Evolutionary conservation across 30 jellyfish, hydroid and myxozoan species (phyloP), one percentile per base, ranked within the genome.

Genomic region (Cassiopea xamachana): DNA sequence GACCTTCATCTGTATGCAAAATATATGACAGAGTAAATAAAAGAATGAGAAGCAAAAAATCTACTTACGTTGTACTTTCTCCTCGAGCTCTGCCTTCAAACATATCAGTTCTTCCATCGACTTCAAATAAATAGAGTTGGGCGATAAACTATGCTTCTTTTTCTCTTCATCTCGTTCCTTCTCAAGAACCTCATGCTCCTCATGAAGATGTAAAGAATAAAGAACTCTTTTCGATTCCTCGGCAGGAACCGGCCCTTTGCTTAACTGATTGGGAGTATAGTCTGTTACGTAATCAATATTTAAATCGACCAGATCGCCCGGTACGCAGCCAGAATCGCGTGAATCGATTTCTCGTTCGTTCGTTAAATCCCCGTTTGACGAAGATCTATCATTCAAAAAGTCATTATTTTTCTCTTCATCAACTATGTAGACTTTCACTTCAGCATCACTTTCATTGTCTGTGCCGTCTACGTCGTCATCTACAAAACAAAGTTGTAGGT

Each of bases 251-350:
- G 94, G 91, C 48, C 86, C 97, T 16, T 60, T 51, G 17, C 86
- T 60, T 43, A 85, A 74, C 84, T 79, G 92, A 48, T 81, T 79
- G 1, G 90, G 93, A 27, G 91, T 75, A 77, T 48, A 74, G 82
- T 91, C 97, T 70, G 97, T 91, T 9, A 91, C 97, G 76, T 85
- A 85, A 50, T 91, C 97, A 17, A 91, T 91, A 78, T 85, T 91
- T 45, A 91, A 67, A 78, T 91, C 97, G 17, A 87, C 94, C 1
- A 91, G 71, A 79, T 91, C 97, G 18, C 97, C 97, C 2, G 97
- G 97, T 16, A 91, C 94, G 75, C 93, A 91, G n/a, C 97, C 97
- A 49, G 94, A 84, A 72, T 91, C 97, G 64, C 94, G 61, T 10
- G 97, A 91, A 71, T 91, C 97, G 46, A 91, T 61, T 69, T 91